Evolutionary conservation across 2,888 invertebrate species (phyloP), one percentile per base, ranked within the genome.

Genomic region (Brachypalpus laphriformis): DNA sequence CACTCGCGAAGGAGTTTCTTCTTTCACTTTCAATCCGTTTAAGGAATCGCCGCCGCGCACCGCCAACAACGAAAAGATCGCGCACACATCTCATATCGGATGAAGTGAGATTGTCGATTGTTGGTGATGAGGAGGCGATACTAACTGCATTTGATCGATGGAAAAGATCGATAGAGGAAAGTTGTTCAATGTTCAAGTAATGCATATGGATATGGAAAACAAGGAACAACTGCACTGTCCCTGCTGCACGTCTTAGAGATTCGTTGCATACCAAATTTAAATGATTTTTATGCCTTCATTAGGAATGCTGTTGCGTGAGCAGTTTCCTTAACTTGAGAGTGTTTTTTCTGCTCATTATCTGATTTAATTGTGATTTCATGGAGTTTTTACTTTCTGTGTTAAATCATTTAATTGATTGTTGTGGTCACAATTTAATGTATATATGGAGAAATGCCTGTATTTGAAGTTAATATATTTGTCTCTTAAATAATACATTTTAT

Each of bases 11-110:
- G 82, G 78, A 72, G 68, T 72, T 65, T 74, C 68, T 66, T 83
- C 83, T 83, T 83, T 83, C 78, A 83, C 83, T 83, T 83, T 83
- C 57, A 74, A 70, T 74, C 74, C 70, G 57, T 80, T 78, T 83
- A 78, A 80, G 83, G 83, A 78, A 78, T 80, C 63, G 37, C 63
- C 31, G 71, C 31, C 47, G 40, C 14, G 34, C 31, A 56, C 16
- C 37, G 42, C 66, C 65, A 61, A 47, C 25, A 31, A 11, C n/a
- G 14, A 47, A n/a, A 5, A 63, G 28, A 77, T 71, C 57, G 31
- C 59, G 16, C 54, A 68, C 49, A 78, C 40, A 66, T 78, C 78
- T 49, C 42, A 74, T 78, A 78, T 63, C 63, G 74, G 75, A 78
- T 74, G 45, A 78, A 74, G 74, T 74, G 78, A 78, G 78, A 78